Evolutionary conservation across 1,140 invertebrate genomes (phyloP), one percentile per base, ranked within the genome.

Genomic region (Meloidogyne chitwoodi): DNA sequence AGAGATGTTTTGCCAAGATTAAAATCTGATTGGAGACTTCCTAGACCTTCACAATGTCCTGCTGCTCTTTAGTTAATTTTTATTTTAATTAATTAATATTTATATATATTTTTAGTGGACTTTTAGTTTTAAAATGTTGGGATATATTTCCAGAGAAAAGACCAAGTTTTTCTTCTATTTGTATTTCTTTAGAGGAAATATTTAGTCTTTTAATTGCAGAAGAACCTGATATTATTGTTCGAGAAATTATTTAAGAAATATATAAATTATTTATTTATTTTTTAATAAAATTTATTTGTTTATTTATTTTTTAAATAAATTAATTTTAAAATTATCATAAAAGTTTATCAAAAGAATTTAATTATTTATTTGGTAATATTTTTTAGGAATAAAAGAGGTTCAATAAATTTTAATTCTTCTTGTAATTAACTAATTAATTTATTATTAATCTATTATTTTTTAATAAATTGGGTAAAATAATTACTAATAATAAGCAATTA

Each of bases 91-190:
- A 19, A 67, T 8, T 19, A 24, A 67, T 75, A n/a, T 68, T 16
- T 61, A 24, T 56, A 38, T 27, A 44, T 10, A 64, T 48, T 74
- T 77, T 77, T 62, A 77, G 76, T 34, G 71, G 73, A 24, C 27
- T 41, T 66, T 65, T 77, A 22, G 41, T 77, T 74, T 27, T 78
- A n/a, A 26, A 34, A 34, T 77, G 76, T 72, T 77, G 76, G 76
- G 61, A 67, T n/a, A 62, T 64, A 48, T 67, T 29, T 31, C 76
- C 76, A 27, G 71, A 73, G 1, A 64, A 63, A 29, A 38, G 74
- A n/a, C 74, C 67, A 6, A 75, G 26, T 61, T 75, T 75, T 41
- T 44, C 64, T 31, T 16, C 65, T 22, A 68, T 70, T 29, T 29
- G 44, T 22, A 70, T 29, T 22, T 63, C 31, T 27, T 63, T 75